phyloP scores from a whole-genome alignment of 2,888 invertebrate species.

The Netelia melanura region DNA sequence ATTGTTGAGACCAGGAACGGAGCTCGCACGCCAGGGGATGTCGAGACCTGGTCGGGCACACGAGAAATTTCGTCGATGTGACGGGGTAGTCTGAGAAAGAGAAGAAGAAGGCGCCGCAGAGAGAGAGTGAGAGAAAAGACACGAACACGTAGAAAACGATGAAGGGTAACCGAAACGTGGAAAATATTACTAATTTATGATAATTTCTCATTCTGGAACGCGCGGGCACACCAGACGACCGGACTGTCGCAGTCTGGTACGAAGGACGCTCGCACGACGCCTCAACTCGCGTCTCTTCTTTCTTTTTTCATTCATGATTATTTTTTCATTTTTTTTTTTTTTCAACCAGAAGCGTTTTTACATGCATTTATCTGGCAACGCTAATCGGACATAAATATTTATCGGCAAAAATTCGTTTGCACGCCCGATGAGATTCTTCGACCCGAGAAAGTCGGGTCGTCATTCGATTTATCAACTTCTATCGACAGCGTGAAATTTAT shows the following conservation, averaged over 20 bases:
- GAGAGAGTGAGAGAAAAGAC: constrained; percentile 56
- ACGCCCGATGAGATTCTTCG: constrained; percentile 67
- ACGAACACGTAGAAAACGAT: constrained; percentile 57
- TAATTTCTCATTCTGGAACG: constrained; percentile 77
- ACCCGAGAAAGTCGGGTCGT: constrained; percentile 68
- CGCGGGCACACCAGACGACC: constrained; percentile 49
- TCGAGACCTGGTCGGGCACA: not conserved
- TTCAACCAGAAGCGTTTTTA: constrained; percentile 30
- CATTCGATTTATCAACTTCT: constrained; percentile 2
- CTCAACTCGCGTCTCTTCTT: constrained; percentile 19
- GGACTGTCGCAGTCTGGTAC: constrained; percentile 57
- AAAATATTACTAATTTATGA: constrained; percentile 82
- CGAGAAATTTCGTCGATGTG: constrained; percentile 23
- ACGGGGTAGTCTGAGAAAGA: constrained; percentile 56
- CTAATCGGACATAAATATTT: constrained; percentile 80
- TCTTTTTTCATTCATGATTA: constrained; percentile 23
- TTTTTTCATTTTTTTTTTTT: constrained; percentile 21
- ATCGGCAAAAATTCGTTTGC: constrained; percentile 79
- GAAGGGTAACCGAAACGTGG: constrained; percentile 61
- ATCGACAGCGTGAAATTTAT: not conserved
- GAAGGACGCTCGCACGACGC: constrained; percentile 44
- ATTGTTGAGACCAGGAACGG: constrained; percentile 24
- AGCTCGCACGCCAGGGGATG: constrained; percentile 4
- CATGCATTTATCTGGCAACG: constrained; percentile 40
- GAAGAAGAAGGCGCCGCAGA: constrained; percentile 57